These are phyloP conservation scores for Plectrocnemia conspersa DNA, from an alignment of 1,140 invertebrate species.

Conservation along the genomic window DNA sequence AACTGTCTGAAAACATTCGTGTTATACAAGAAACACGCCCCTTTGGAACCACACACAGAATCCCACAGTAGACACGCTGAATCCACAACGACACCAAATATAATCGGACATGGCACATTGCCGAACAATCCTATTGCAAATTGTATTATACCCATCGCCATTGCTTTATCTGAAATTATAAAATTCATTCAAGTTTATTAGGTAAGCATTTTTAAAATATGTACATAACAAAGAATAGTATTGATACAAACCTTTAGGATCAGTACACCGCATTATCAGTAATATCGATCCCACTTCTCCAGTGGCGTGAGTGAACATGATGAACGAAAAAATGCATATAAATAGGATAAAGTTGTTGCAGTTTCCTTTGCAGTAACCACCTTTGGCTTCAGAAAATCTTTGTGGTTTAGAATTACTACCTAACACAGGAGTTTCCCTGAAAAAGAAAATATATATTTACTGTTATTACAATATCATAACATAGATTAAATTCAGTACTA, in stretches of 20 bases:
- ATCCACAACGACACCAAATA: slow-evolving; percentile 88
- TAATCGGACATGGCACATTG: slow-evolving; percentile 88
- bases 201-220: neutral
- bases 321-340: slow-evolving; percentile 78
- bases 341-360: slow-evolving; percentile 79
- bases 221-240: neutral
- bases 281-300: slow-evolving; percentile 89
- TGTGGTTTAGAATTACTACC: no score
- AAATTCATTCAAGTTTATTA: neutral
- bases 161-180: slow-evolving; percentile 70
- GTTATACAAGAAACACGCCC: slow-evolving; percentile 83
- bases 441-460: no score
- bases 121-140: slow-evolving; percentile 90
- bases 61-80: slow-evolving; percentile 87
- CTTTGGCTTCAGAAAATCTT: slow-evolving; percentile 51
- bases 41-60: slow-evolving; percentile 70
- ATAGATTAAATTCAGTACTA: no score
- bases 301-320: slow-evolving; percentile 88
- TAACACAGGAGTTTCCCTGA: no score
- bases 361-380: slow-evolving; percentile 72
- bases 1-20: slow-evolving; percentile 75
- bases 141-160: slow-evolving; percentile 89
- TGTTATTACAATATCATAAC: no score
- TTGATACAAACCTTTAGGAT: slow-evolving; percentile 59
- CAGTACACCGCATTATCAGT: slow-evolving; percentile 83